Evolutionary conservation across 2,113 vertebrate species (phyloP).

Genomic region (Picathartes gymnocephalus): DNA sequence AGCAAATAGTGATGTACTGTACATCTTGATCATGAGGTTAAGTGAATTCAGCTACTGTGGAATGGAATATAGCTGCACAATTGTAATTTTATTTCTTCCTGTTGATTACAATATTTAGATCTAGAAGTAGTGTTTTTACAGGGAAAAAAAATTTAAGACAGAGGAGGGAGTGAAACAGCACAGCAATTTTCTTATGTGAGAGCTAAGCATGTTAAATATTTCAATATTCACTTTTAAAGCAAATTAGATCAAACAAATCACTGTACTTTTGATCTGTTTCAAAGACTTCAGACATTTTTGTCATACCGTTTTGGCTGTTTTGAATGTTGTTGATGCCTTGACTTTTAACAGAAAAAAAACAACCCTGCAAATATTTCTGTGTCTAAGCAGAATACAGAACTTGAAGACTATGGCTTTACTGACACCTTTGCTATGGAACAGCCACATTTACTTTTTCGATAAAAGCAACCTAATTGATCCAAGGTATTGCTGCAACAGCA

Average conservation of each 20-base stretch:
- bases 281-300: slow-evolving; percentile 11
- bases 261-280: slow-evolving; percentile 52
- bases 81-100: not conserved
- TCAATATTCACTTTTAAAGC: slow-evolving; percentile 28
- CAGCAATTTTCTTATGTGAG: not conserved
- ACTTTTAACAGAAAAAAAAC: not conserved
- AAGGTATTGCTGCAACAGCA: not conserved
- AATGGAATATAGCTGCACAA: not conserved
- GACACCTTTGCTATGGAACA: not conserved
- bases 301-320: not conserved
- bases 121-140: not conserved
- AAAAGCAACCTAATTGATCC: not conserved
- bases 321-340: not conserved
- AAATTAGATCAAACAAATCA: slow-evolving; percentile 53
- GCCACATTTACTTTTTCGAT: not conserved
- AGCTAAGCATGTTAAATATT: slow-evolving; percentile 19
- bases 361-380: not conserved
- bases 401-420: not conserved
- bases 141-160: not conserved
- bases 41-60: not conserved
- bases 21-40: not conserved
- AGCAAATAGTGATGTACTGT: not conserved
- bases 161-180: not conserved
- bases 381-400: not conserved
- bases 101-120: not conserved